phyloP scores from a whole-genome alignment of 1,140 invertebrate species.

The Drosophila carrolli region DNA sequence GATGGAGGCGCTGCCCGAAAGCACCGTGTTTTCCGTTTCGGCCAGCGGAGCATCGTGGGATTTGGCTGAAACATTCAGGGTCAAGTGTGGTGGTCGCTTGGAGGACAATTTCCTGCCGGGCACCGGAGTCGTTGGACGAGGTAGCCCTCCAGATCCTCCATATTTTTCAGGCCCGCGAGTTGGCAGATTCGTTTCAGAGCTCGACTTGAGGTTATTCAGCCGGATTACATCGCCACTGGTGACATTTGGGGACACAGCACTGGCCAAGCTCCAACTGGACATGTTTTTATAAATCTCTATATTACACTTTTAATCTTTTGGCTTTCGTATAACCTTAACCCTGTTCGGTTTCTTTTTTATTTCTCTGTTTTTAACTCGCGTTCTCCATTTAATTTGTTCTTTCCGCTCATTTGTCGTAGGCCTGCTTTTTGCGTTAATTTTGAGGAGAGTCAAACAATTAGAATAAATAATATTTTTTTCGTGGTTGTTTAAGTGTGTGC shows the following conservation, averaged over 20 bases:
- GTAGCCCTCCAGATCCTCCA: conserved; percentile 16
- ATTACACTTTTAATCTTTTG: conserved; percentile 27
- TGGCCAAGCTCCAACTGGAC: conserved; percentile 76
- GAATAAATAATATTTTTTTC: conserved; percentile 45
- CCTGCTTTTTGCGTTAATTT: conserved; percentile 38
- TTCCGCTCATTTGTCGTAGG: conserved; percentile 37
- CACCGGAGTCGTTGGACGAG: conserved; percentile 67
- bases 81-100: conserved; percentile 61
- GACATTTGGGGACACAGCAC: conserved; percentile 62
- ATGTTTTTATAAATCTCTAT: conserved; percentile 25
- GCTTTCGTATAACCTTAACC: conserved; percentile 23
- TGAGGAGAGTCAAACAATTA: conserved; percentile 46
- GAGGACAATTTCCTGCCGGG: conserved; percentile 54
- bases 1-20: conserved; percentile 50
- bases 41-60: conserved; percentile 45
- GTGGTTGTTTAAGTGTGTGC: conserved; percentile 1
- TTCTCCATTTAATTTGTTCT: conserved; percentile 27
- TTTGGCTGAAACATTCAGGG: conserved; percentile 35
- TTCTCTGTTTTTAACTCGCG: not conserved
- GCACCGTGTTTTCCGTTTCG: conserved; percentile 50
- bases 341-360: conserved; percentile 16
- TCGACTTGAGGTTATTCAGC: conserved; percentile 51
- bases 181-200: conserved; percentile 52
- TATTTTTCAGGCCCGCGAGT: conserved; percentile 1
- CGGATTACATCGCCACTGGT: conserved; percentile 58